Conservation (phyloP, 2,113 vertebrate genomes). For the Ploceus nigricollis region DNA sequence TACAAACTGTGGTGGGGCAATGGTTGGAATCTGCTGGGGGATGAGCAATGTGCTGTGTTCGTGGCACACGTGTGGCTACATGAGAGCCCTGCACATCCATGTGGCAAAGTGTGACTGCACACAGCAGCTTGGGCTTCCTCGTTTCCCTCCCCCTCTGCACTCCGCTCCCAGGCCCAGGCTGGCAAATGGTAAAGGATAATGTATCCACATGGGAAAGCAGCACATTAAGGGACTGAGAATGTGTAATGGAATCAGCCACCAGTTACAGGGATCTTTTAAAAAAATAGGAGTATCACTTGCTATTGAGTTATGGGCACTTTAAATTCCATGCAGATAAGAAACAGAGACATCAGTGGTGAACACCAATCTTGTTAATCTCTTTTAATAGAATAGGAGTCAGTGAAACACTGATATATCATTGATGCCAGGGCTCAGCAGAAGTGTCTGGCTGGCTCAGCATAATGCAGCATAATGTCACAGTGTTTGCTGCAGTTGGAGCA, state of each 20-base stretch:
- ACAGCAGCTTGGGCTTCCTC: slow-evolving; percentile 28
- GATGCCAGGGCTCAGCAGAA: neutral
- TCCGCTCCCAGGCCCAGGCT: neutral
- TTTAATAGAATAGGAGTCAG: neutral
- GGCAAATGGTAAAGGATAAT: slow-evolving; percentile 69
- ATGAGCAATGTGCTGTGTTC: neutral
- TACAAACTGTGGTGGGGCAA: neutral
- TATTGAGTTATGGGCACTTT: neutral
- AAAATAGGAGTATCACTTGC: neutral
- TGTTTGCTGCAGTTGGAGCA: neutral
- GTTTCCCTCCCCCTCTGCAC: neutral
- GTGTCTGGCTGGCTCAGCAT: neutral
- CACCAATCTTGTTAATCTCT: neutral
- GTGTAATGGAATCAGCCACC: slow-evolving; percentile 30
- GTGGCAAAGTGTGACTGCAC: slow-evolving; percentile 67
- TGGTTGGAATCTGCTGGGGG: neutral
- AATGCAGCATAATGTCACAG: neutral
- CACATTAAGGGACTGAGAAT: neutral
- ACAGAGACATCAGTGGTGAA: neutral
- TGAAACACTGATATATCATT: neutral
- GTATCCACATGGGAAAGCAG: slow-evolving; percentile 56
- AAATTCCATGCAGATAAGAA: neutral
- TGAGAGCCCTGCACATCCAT: neutral
- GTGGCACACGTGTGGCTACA: neutral
- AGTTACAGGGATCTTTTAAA: neutral